Percentiles rank a stretch among this genome's conserved stretches.
Conservation (phyloP, 2,888 invertebrate genomes). For the Mongoloraphidia duomilia region DNA sequence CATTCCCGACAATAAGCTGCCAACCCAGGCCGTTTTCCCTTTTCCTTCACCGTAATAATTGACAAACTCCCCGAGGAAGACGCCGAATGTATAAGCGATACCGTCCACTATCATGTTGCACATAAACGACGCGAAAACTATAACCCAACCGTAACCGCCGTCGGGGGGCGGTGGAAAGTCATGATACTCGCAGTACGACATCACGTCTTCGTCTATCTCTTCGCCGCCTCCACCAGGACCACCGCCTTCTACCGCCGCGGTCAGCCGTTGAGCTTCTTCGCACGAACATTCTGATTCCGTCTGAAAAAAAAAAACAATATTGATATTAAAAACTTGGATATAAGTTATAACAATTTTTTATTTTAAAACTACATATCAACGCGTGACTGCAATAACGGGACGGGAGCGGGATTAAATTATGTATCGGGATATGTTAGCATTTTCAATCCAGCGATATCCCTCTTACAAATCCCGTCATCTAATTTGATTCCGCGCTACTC, state of each 20-base stretch:
- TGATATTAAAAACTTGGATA: neutral
- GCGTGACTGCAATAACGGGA: too few relatives aligned
- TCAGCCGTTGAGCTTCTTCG: conserved; percentile 68
- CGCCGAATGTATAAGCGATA: conserved; percentile 96
- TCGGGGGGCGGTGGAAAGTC: conserved; percentile 78
- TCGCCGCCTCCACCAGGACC: conserved; percentile 46
- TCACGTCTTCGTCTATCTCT: conserved; percentile 32
- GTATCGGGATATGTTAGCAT: too few relatives aligned
- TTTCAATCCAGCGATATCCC: too few relatives aligned
- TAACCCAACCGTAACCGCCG: conserved; percentile 88
- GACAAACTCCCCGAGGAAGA: conserved; percentile 72
- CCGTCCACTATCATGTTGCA: conserved; percentile 98
- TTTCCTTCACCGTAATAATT: conserved; percentile 71
- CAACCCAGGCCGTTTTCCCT: conserved; percentile 84
- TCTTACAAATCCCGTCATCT: too few relatives aligned
- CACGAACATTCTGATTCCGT: conserved; percentile 79
- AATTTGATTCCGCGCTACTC: too few relatives aligned
- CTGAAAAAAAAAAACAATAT: conserved; percentile 34
- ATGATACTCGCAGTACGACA: conserved; percentile 51
- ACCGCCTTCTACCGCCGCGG: conserved; percentile 47
- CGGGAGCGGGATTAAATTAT: too few relatives aligned
- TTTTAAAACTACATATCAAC: too few relatives aligned
- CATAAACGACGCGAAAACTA: conserved; percentile 92
- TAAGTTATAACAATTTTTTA: too few relatives aligned
- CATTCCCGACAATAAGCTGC: conserved; percentile 87